Percentiles rank a stretch among this genome's conserved stretches.
phyloP scores from a whole-genome alignment of 1,140 invertebrate genomes.

The Araneus ventricosus region DNA sequence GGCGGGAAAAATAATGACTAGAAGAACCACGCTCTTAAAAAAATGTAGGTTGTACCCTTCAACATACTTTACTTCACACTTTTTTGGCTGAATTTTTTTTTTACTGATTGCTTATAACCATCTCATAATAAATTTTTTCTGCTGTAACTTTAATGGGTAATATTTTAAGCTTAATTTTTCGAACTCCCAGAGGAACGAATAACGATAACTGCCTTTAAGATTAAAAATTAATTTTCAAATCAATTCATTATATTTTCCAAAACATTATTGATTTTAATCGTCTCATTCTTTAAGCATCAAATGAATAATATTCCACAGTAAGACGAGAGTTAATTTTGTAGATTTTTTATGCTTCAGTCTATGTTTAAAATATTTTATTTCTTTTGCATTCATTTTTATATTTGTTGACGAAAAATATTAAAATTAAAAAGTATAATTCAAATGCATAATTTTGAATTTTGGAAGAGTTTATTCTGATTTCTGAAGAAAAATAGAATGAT shows the following conservation, averaged over 20 bases:
- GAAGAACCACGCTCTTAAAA: background rate
- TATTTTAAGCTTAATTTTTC: background rate
- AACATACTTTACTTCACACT: background rate
- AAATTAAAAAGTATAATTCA: too few relatives aligned
- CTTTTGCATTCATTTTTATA: too few relatives aligned
- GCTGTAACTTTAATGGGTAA: background rate
- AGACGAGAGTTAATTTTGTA: too few relatives aligned
- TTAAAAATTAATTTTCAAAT: background rate
- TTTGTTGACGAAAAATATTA: too few relatives aligned
- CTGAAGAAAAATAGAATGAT: too few relatives aligned
- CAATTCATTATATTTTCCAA: background rate
- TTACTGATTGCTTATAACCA: background rate
- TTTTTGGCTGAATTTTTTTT: background rate
- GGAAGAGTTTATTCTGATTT: too few relatives aligned
- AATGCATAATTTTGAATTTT: too few relatives aligned
- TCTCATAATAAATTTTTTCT: background rate
- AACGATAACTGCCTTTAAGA: background rate
- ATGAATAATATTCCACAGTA: background rate
- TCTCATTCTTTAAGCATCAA: background rate
- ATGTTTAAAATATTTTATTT: too few relatives aligned
- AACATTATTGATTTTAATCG: background rate
- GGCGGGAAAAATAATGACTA: background rate
- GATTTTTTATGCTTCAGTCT: too few relatives aligned
- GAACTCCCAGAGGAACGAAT: background rate
- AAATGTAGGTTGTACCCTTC: too few relatives aligned